Percentiles rank a stretch among this genome's conserved stretches.
Evolutionary conservation across 2,888 invertebrate species (phyloP).

Genomic region (Cephalotes varians): DNA sequence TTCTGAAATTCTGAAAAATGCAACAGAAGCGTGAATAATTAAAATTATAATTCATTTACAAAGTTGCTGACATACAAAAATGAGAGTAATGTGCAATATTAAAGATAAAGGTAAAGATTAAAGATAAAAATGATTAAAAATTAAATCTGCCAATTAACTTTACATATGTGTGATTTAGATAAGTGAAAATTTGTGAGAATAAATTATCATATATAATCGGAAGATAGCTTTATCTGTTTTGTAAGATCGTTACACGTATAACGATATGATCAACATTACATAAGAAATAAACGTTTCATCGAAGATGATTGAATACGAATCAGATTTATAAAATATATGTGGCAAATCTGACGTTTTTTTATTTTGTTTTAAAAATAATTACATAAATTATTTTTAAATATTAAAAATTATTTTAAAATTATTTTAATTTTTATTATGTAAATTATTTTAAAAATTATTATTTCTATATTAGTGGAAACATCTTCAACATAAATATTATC

Average conservation of each 20-base stretch:
- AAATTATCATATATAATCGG: slow-evolving; percentile 14
- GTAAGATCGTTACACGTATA: background rate
- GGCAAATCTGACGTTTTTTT: background rate
- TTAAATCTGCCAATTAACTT: background rate
- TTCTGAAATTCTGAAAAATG: background rate
- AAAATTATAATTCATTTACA: background rate
- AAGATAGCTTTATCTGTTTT: slow-evolving; percentile 30
- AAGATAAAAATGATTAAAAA: background rate
- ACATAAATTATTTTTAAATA: background rate
- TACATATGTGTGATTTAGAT: background rate
- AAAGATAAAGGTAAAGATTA: background rate
- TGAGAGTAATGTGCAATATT: background rate
- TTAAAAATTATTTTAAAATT: background rate
- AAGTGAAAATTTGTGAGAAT: background rate
- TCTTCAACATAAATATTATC: background rate
- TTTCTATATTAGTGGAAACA: background rate
- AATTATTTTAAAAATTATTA: background rate
- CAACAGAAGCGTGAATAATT: background rate
- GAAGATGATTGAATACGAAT: background rate
- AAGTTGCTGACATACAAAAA: background rate
- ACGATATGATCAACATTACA: slow-evolving; percentile 20
- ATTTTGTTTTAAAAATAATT: background rate
- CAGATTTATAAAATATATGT: background rate
- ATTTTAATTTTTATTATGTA: no score
- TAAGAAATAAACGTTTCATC: background rate